Base-by-base conservation (phyloP, 2,888 invertebrate species). In the Drosophila limbata region DNA sequence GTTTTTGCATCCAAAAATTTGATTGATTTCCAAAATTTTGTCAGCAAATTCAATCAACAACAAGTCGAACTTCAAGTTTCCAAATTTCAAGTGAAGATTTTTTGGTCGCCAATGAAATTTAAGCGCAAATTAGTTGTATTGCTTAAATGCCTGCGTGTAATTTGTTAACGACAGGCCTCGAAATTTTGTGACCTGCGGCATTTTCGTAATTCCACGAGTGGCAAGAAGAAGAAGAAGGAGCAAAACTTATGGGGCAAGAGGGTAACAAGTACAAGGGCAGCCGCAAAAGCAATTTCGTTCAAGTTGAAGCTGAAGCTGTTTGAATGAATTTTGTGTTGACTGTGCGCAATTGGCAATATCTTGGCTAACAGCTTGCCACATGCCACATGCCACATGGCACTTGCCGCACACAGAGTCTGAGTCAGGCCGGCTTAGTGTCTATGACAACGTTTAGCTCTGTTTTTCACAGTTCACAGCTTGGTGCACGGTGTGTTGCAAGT, bases 71-170 rank as follows among this genome's bases (percentile, higher is more conserved):
- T 8, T 15, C n/a, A 17, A 19, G 4, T 9, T 4, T 42, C 5
- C 5, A 25, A 25, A 25, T 25, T 25, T 25, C 25, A 25, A 37
- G 15, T 47, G 37, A 31, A 17, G 51, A 67, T 63, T 64, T 67
- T 53, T 51, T 52, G 67, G 47, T 47, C 40, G 81, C 68, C 75
- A 77, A 79, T 83, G 81, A 73, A 79, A 83, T 84, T 84, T 77
- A 47, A 79, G 67, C 79, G 73, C 82, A 82, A 83, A 84, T 83
- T 83, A 84, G 84, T 64, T 84, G 84, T 69, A 70, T 79, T 79
- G 69, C 78, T 60, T 69, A 78, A 78, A 82, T 82, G 76, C 51
- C 78, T 25, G 67, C 60, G 35, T 60, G 50, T 59, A 69, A 82
- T 84, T 75, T 72, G 78, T 55, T 57, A 71, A 80, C 81, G 69